Evolutionary conservation across 2,888 invertebrate genomes (phyloP), one percentile per base, ranked within the genome.

Genomic region (Leptinotarsa peninsularis): DNA sequence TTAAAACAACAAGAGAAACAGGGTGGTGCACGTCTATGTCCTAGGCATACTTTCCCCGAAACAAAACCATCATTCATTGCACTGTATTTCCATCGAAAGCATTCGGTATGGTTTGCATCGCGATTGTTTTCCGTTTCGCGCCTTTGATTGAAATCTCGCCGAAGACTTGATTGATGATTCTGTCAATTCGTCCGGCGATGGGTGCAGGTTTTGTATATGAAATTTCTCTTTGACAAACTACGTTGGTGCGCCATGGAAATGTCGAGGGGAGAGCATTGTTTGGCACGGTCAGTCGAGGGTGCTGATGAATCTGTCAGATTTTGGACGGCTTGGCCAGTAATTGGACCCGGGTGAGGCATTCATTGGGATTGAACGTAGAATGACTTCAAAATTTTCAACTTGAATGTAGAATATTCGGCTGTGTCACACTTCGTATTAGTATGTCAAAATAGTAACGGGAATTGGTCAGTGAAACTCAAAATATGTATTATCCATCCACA

Each of bases 81-180:
- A 17, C 63, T 43, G 10, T 10, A 17, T 27, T 63, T 63, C 33
- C 33, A 17, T 63, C 33, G 43, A 63, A 43, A 63, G 63, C 33
- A 63, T 63, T 63, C 43, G n/a, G 43, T 33, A 63, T 43, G 63
- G 63, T 27, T 27, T 58, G 70, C 58, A 58, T 70, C 60, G 70
- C 56, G 49, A 70, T 50, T 49, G 50, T 27, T 54, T 68, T 68
- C 49, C 23, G 18, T 68, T 68, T 23, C 63, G 15, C 63, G 63
- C 33, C 63, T 43, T 60, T 49, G 58, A 70, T 60, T 70, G 70
- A 70, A 70, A 70, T 70, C 50, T 58, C 58, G 70, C 33, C 58
- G 50, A 33, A 1, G 33, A 43, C 58, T 49, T 70, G 70, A 70
- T 70, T 70, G 70, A 70, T 70, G 70, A 70, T 58, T 49, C 33